Percentiles rank a stretch among this genome's conserved stretches.
phyloP scores from a whole-genome alignment of 2,797 vertebrate species.

The Paguma larvata region DNA sequence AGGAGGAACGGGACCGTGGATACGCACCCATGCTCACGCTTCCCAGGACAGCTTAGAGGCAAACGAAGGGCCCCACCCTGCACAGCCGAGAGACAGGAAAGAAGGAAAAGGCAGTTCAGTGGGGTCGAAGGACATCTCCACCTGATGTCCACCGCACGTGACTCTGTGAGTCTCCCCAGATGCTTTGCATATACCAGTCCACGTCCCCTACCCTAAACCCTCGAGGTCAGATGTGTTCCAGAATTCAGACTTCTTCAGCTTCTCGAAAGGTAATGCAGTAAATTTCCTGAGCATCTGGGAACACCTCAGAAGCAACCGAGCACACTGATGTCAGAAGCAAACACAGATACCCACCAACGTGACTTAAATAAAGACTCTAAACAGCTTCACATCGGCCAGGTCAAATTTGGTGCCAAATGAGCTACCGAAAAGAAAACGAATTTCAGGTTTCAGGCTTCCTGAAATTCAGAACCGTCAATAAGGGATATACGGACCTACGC shows the following conservation, averaged over 20 bases:
- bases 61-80: no score
- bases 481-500: neutral
- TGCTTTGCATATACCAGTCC: fast-evolving
- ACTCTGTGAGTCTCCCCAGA: neutral
- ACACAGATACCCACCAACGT: neutral
- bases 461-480: neutral
- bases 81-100: fast-evolving
- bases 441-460: neutral
- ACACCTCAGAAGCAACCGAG: neutral
- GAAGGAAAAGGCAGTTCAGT: neutral
- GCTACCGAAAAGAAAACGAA: neutral
- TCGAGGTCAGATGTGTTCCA: neutral
- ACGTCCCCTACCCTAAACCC: neutral
- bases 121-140: neutral
- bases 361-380: neutral
- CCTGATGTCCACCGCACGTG: fast-evolving
- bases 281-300: neutral
- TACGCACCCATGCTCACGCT: fast-evolving
- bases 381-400: neutral
- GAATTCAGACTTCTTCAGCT: neutral
- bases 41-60: fast-evolving
- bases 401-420: conserved; percentile 8
- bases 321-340: neutral
- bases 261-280: neutral
- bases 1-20: fast-evolving